A percentile compares a stretch with the other conserved stretches of the same genome.
Evolutionary conservation across 2,888 invertebrate species (phyloP).

Genomic region (Neoaliturus tenellus): DNA sequence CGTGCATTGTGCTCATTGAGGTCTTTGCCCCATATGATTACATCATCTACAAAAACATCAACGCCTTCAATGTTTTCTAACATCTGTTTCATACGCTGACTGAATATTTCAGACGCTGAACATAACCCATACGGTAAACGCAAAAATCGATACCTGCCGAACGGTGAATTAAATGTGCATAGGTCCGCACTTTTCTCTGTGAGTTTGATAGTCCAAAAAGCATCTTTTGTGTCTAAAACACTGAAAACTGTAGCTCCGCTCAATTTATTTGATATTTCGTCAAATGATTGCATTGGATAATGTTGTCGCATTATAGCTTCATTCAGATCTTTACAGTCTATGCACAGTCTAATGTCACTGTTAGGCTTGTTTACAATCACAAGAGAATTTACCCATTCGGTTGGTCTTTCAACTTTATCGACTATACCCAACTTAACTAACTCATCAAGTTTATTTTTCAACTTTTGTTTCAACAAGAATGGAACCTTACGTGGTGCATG

Average conservation of each 20-base stretch:
- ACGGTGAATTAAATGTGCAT: constrained; percentile 57
- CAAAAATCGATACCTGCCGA: constrained; percentile 58
- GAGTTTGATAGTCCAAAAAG: constrained; percentile 29
- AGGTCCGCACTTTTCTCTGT: not conserved
- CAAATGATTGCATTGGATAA: constrained; percentile 59
- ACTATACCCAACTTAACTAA: constrained; percentile 52
- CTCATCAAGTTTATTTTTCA: constrained; percentile 30
- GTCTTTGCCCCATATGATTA: no score
- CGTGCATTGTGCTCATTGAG: no score
- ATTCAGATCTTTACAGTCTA: constrained; percentile 61
- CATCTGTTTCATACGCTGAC: constrained; percentile 28
- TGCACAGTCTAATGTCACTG: constrained; percentile 54
- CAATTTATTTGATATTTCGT: constrained; percentile 64
- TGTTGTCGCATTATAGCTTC: constrained; percentile 53
- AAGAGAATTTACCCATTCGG: constrained; percentile 60
- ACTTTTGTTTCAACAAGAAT: not conserved
- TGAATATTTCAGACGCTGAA: constrained; percentile 47
- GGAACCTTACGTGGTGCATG: constrained; percentile 35
- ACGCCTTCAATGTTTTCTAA: constrained; percentile 56
- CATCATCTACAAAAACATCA: no score
- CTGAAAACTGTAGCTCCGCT: constrained; percentile 64
- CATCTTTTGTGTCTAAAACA: constrained; percentile 59
- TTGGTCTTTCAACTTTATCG: constrained; percentile 43
- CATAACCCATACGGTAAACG: constrained; percentile 10
- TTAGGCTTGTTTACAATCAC: constrained; percentile 58